A percentile compares a stretch with the other conserved stretches of the same genome.
Conservation (phyloP, 2,888 invertebrate genomes). For the Cancer borealis region DNA sequence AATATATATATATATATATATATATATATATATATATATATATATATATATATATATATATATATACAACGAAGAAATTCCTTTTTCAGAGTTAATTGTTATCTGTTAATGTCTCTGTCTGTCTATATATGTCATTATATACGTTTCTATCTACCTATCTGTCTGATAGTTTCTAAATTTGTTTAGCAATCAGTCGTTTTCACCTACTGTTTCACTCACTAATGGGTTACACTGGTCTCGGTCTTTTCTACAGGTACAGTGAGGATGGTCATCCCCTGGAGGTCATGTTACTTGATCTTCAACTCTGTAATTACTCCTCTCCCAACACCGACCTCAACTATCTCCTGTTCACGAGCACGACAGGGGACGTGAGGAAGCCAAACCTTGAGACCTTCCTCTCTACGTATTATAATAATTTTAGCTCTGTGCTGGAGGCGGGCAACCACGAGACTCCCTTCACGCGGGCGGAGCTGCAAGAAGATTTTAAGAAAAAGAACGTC, state of each 20-base stretch:
- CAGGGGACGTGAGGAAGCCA: constrained; percentile 6
- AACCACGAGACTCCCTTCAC: not conserved
- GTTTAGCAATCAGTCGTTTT: too few relatives aligned
- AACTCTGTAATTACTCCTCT: not conserved
- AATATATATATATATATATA: too few relatives aligned
- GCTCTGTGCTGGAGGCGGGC: constrained; percentile 34
- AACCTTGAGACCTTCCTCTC: not conserved
- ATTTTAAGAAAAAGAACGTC: not conserved
- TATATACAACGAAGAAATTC: too few relatives aligned
- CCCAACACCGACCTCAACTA: constrained; percentile 10
- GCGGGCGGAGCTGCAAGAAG: not conserved
- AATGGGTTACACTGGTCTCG: not conserved
- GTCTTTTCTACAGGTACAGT: not conserved
- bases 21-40: too few relatives aligned
- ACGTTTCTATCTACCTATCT: too few relatives aligned
- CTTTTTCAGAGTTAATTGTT: too few relatives aligned
- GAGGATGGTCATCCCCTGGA: not conserved
- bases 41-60: too few relatives aligned
- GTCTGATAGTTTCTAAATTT: too few relatives aligned
- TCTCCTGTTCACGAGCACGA: not conserved
- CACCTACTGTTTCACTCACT: too few relatives aligned
- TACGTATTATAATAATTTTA: constrained; percentile 61
- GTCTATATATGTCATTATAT: too few relatives aligned
- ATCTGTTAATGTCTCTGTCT: too few relatives aligned
- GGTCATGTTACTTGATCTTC: constrained; percentile 2